These are phyloP conservation scores for Antheraea mylitta DNA, from an alignment of 1,140 invertebrate species.

Conservation along the genomic window DNA sequence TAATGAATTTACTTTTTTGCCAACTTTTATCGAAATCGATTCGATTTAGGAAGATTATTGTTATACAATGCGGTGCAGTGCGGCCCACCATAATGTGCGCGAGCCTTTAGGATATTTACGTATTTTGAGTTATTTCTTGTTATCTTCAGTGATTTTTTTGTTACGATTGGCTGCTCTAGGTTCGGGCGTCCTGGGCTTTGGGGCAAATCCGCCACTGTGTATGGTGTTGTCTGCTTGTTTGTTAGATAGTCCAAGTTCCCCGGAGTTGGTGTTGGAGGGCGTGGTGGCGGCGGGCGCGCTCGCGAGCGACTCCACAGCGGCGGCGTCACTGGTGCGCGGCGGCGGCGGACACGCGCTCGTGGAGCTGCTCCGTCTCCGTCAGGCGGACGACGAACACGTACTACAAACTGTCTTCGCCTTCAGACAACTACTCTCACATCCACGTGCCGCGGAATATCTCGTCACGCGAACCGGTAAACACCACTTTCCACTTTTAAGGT, in stretches of 20 bases:
- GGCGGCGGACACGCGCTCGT: slow-evolving; percentile 90
- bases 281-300: slow-evolving; percentile 94
- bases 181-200: too few relatives aligned
- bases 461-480: slow-evolving; percentile 86
- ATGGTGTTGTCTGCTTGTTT: too few relatives aligned
- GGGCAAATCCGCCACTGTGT: too few relatives aligned
- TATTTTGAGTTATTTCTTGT: too few relatives aligned
- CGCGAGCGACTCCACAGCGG: slow-evolving; percentile 90
- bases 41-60: too few relatives aligned
- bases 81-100: too few relatives aligned
- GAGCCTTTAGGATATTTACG: too few relatives aligned
- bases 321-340: slow-evolving; percentile 88
- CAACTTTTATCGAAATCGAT: too few relatives aligned
- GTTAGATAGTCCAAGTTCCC: slow-evolving; percentile 58
- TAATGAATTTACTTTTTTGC: too few relatives aligned
- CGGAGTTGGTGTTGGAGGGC: slow-evolving; percentile 88
- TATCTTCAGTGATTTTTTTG: too few relatives aligned
- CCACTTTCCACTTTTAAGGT: not conserved
- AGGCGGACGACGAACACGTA: slow-evolving; percentile 98
- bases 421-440: slow-evolving; percentile 93
- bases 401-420: slow-evolving; percentile 97
- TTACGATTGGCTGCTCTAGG: too few relatives aligned
- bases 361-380: slow-evolving; percentile 90
- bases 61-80: too few relatives aligned
- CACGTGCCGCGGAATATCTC: slow-evolving; percentile 89